Evolutionary conservation across 1,140 invertebrate genomes (phyloP), one percentile per base, ranked within the genome.

Genomic region (Formica exsecta): DNA sequence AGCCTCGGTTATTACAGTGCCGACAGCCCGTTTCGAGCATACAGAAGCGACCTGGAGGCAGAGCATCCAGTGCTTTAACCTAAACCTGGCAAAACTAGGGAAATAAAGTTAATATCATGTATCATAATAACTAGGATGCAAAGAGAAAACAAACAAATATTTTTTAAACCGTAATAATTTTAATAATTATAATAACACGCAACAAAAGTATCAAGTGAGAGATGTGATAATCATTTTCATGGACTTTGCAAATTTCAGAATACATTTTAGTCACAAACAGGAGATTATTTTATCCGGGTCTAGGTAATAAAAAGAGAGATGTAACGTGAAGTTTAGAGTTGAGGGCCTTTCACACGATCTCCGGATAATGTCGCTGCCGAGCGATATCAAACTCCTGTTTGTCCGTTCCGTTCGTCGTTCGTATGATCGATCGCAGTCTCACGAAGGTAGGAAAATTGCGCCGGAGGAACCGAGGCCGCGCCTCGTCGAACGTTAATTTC

Each of bases 1-100:
- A 51, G 65, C 54, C 85, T 84, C 85, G 61, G 87, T 90, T 89
- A 87, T 90, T 87, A 90, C 89, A 51, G 85, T 74, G 83, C 83
- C 81, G 54, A 85, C 87, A 86, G 87, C 32, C 74, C 75, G 57
- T 88, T 80, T 75, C 74, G 68, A 73, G 57, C 57, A 32, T 16
- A 61, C 87, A 86, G 87, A 74, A 87, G 86, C 71, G 59, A 59
- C 66, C 41, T n/a, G 48, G 62, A 57, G 44, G 7, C 41, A 68
- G 38, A 57, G 16, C 16, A 16, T 16, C 7, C 8, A 6, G 32
- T 4, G 16, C 8, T 41, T 80, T 70, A 29, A 59, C 0, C 7
- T n/a, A 70, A 80, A 66, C n/a, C 41, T 68, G 7, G 36, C 22
- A 41, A 57, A 25, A 5, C 5, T 36, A 22, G 64, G 16, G 6